Base-by-base conservation (phyloP, 2,888 invertebrate species). In the Linhomoeus sp. region DNA sequence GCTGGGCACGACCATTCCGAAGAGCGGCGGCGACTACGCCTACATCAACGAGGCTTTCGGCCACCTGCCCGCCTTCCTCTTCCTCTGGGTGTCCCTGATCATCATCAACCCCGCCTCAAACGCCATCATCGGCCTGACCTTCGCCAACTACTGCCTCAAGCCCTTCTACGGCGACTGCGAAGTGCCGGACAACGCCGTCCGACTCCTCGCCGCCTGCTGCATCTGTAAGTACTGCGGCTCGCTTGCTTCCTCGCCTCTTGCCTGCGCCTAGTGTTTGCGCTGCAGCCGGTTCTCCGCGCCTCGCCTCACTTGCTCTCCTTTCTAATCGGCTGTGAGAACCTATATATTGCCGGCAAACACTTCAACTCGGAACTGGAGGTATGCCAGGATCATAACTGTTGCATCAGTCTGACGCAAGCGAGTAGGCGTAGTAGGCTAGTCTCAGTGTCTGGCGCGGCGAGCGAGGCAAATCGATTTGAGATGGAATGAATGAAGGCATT, bases 11-110 rank as follows among this genome's bases (percentile, higher is more conserved):
- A 81, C 85, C 78, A 88, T 92, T 57, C 84, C 87, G 1, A 85
- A 84, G 66, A 86, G 86, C 0, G 90, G 90, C 0, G 90, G 88
- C 1, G 90, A 92, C 70, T 92, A 92, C 67, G 87, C 87, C 0
- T 92, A 92, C 67, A 85, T 90, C 50, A 77, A 78, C 50, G 59
- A 57, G 53, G 82, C 87, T 0, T 88, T 69, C 51, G 92, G 92
- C 1, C 75, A 80, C 3, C 70, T 90, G 26, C 84, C 83, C 1
- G 82, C 86, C 0, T 92, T 92, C 66, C 73, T 92, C 5, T 90
- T 86, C 65, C 74, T 92, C 22, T 92, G 90, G 90, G 58, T 62
- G 35, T 85, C 88, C 2, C 70, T 90, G 53, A 77, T 92, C 59
- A 77, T 92, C 53, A 73, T 90, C 57, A 81, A 87, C 54, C 90